A percentile compares a stretch with the other conserved stretches of the same genome.
Conservation (phyloP, 1,140 invertebrate species). For the Hylaeus volcanicus region DNA sequence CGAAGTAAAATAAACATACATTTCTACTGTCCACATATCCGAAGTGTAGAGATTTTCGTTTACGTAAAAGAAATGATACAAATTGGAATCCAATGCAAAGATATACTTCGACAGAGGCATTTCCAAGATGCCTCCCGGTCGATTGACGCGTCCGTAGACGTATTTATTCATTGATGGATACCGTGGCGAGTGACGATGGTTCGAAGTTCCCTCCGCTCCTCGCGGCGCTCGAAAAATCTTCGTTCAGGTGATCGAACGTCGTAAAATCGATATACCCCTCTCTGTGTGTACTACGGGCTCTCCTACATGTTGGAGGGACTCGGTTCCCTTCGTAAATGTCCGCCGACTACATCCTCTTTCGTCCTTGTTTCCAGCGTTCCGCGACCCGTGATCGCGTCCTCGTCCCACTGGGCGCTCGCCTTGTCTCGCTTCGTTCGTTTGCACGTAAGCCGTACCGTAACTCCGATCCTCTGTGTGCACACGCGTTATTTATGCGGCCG, state of each 20-base stretch:
- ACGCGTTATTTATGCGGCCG: conserved; percentile 47
- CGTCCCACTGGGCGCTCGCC: conserved; percentile 6
- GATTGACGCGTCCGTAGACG: background rate
- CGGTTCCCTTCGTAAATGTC: conserved; percentile 68
- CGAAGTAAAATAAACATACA: no score
- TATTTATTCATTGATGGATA: conserved; percentile 26
- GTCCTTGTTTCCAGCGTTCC: conserved; percentile 48
- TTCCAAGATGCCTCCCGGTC: background rate
- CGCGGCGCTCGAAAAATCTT: conserved; percentile 29
- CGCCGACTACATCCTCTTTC: conserved; percentile 70
- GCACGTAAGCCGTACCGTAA: conserved; percentile 10
- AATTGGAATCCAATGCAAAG: no score
- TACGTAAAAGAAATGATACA: no score
- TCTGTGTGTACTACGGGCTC: conserved; percentile 43
- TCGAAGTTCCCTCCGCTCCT: background rate
- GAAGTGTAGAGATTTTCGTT: no score
- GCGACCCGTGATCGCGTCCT: conserved; percentile 8
- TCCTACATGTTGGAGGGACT: conserved; percentile 60
- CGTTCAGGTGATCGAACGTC: conserved; percentile 61
- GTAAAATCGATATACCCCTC: conserved; percentile 59
- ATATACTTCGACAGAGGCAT: no score
- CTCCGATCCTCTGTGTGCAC: conserved; percentile 34
- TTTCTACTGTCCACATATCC: no score
- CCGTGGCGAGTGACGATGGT: background rate
- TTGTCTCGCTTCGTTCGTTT: conserved; percentile 47